Conservation (phyloP, 2,888 invertebrate genomes). For the Oxycera nigricornis region DNA sequence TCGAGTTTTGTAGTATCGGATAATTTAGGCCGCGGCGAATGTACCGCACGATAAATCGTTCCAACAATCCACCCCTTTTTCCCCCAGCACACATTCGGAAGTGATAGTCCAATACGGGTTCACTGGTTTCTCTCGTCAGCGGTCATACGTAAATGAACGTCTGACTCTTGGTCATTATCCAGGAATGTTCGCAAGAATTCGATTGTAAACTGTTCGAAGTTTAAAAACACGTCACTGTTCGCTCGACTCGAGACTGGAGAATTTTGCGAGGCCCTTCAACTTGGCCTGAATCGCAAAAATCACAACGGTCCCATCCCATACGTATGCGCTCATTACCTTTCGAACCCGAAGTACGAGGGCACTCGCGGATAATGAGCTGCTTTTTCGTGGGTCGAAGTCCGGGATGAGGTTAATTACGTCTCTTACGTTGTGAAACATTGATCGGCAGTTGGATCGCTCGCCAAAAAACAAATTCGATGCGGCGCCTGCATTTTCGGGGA, state of each 20-base stretch:
- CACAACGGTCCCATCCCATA: not conserved
- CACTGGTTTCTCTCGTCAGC: not conserved
- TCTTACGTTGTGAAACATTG: too few species aligned
- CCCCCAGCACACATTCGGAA: too few species aligned
- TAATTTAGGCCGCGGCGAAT: too few species aligned
- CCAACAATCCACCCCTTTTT: not conserved
- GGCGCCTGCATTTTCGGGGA: not conserved
- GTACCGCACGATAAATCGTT: too few species aligned
- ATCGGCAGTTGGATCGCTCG: not conserved
- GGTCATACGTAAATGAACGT: conserved; percentile 11
- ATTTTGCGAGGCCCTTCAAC: not conserved
- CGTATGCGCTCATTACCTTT: not conserved
- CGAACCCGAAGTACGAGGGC: conserved; percentile 13
- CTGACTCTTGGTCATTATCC: conserved; percentile 5
- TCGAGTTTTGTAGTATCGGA: too few species aligned
- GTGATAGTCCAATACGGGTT: too few species aligned
- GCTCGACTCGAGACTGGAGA: not conserved
- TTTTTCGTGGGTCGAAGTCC: not conserved
- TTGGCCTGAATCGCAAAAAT: not conserved
- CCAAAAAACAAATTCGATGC: not conserved
- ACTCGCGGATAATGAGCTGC: conserved; percentile 16
- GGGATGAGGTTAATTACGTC: too few species aligned
- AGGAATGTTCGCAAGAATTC: conserved; percentile 5
- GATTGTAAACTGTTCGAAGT: conserved; percentile 14
- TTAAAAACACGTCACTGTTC: conserved; percentile 3